A percentile compares a stretch with the other conserved stretches of the same genome.
phyloP scores from a whole-genome alignment of 2,888 invertebrate genomes.

The Tiliacea citrago region DNA sequence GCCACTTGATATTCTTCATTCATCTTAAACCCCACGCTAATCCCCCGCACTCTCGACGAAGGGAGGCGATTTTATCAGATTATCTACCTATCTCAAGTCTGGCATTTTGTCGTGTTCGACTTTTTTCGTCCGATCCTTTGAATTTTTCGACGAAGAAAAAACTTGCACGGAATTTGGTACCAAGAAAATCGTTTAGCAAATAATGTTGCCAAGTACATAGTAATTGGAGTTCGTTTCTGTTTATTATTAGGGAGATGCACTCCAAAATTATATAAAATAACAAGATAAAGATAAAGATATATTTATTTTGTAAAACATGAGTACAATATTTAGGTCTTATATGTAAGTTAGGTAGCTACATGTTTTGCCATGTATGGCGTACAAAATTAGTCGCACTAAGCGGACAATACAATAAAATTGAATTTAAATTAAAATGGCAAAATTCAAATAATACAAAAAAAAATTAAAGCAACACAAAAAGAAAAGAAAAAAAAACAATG shows the following conservation, averaged over 20 bases:
- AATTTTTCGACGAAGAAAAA: not conserved
- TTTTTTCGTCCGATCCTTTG: conserved; percentile 22
- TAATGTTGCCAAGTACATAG: conserved; percentile 1
- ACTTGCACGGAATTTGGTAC: not conserved
- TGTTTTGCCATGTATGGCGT: no score
- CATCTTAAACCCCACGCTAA: conserved; percentile 7
- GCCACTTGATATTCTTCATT: conserved; percentile 2
- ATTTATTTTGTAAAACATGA: no score
- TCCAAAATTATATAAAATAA: not conserved
- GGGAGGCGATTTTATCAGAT: conserved; percentile 8
- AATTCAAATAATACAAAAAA: no score
- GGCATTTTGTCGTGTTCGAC: conserved; percentile 11
- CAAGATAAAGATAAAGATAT: no score
- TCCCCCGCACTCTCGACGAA: not conserved
- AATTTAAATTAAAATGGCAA: no score
- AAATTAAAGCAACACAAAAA: no score
- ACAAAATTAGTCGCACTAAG: no score
- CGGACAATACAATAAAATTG: no score
- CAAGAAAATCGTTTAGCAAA: not conserved
- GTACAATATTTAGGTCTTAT: no score
- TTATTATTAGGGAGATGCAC: not conserved
- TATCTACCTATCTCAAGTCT: conserved; percentile 17
- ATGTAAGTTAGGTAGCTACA: no score
- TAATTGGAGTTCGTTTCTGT: not conserved
- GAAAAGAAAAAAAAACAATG: no score